A percentile compares a stretch with the other conserved stretches of the same genome.
Evolutionary conservation across 23 tunicate genomes (phyloP).

Genomic region (Aplidium turbinatum): DNA sequence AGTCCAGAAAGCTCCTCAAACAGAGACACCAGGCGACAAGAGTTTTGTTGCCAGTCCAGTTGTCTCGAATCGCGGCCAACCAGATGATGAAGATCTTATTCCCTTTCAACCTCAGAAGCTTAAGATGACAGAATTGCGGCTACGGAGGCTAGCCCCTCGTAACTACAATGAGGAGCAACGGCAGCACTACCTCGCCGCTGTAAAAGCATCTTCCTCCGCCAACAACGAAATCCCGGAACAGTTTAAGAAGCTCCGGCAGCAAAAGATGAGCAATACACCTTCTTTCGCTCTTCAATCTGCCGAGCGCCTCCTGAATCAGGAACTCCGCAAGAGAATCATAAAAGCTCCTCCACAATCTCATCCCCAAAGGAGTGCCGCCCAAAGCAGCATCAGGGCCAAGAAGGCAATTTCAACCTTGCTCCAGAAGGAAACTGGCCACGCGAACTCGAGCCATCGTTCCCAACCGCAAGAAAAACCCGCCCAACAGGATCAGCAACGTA

Average conservation of each 20-base stretch:
- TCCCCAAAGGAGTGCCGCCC: neutral
- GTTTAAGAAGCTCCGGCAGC: too few relatives aligned
- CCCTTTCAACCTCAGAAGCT: neutral
- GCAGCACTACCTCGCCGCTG: neutral
- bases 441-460: neutral
- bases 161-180: slow-evolving; percentile 3
- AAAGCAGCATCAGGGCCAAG: too few relatives aligned
- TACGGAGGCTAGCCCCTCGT: neutral
- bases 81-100: neutral
- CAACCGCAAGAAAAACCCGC: neutral
- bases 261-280: neutral
- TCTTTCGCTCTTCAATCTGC: neutral
- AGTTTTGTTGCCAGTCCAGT: neutral
- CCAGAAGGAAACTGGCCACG: neutral
- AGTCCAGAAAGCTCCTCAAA: neutral
- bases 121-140: neutral
- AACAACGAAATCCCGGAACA: neutral
- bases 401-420: too few relatives aligned
- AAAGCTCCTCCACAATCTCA: too few relatives aligned
- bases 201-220: neutral
- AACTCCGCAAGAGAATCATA: neutral
- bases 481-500: too few relatives aligned
- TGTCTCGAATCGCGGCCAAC: neutral
- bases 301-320: neutral
- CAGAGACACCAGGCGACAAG: neutral